Percentiles rank a stretch among this genome's conserved stretches.
Evolutionary conservation across 2,888 invertebrate genomes (phyloP).

Genomic region (Caenorhabditis panamensis): DNA sequence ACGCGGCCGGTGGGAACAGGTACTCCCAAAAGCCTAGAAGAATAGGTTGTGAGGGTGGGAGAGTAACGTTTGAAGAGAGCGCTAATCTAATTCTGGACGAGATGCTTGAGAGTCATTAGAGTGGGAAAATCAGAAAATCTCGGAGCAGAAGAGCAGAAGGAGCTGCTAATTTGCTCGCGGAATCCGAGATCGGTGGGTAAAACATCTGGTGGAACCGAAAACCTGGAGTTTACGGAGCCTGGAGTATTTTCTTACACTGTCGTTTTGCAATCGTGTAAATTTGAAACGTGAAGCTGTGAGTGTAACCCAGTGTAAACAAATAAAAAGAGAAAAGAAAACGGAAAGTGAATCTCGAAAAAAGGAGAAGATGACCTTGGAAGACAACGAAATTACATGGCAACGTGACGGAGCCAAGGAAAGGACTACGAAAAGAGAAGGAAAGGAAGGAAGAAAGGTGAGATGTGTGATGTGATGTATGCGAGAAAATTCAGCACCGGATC

Average conservation of each 20-base stretch:
- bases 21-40: neutral
- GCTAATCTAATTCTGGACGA: conserved; percentile 41
- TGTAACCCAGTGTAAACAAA: conserved; percentile 55
- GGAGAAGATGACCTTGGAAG: conserved; percentile 26
- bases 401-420: conserved; percentile 25
- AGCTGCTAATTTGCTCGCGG: conserved; percentile 41
- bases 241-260: conserved; percentile 24
- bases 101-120: conserved; percentile 45
- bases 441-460: conserved; percentile 13
- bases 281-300: conserved; percentile 48
- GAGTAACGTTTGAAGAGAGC: conserved; percentile 23
- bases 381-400: conserved; percentile 41
- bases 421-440: conserved; percentile 19
- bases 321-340: conserved; percentile 24
- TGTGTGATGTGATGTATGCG: conserved; percentile 53
- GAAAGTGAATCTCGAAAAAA: conserved; percentile 5
- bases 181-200: conserved; percentile 48
- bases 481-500: conserved; percentile 54
- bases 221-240: conserved; percentile 2
- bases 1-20: conserved; percentile 60
- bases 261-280: conserved; percentile 39
- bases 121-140: conserved; percentile 55
- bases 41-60: neutral
- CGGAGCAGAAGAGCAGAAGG: neutral
- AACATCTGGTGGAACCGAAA: conserved; percentile 54